These are phyloP conservation scores for Eupsilia transversa DNA, from an alignment of 2,888 invertebrate genomes.

Conservation along the genomic window DNA sequence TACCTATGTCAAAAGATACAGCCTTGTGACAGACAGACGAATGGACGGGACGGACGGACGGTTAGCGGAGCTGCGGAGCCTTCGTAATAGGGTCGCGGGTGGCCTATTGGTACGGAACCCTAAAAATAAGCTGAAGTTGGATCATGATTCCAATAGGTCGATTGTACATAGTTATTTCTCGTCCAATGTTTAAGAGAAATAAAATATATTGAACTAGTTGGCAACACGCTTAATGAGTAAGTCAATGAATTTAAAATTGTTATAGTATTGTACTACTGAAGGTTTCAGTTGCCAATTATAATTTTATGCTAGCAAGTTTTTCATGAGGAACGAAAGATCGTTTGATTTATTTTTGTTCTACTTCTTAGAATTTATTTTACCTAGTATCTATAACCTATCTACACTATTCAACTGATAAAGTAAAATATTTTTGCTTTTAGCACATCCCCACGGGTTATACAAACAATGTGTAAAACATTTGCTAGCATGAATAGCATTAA, in stretches of 20 bases:
- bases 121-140: neutral
- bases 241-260: constrained; percentile 21
- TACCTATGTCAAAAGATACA: neutral
- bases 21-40: neutral
- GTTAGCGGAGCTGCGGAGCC: too few species aligned
- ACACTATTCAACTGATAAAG: neutral
- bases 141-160: neutral
- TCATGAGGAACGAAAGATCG: constrained; percentile 1
- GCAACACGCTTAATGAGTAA: constrained; percentile 30
- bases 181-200: constrained; percentile 1
- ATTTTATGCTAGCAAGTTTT: constrained; percentile 27
- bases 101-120: neutral
- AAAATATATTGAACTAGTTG: constrained; percentile 21
- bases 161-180: neutral
- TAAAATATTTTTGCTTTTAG: neutral
- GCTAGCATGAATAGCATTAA: constrained; percentile 4
- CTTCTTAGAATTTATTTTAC: neutral
- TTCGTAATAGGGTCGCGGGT: neutral
- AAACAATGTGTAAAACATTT: constrained; percentile 14
- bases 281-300: constrained; percentile 41
- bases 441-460: too few species aligned
- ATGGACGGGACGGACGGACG: too few species aligned
- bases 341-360: constrained; percentile 10
- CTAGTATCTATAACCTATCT: neutral
- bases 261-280: constrained; percentile 38